A percentile compares a stretch with the other conserved stretches of the same genome.
Evolutionary conservation across 2,797 vertebrate genomes (phyloP).

Genomic region (Sebastes nivosus): DNA sequence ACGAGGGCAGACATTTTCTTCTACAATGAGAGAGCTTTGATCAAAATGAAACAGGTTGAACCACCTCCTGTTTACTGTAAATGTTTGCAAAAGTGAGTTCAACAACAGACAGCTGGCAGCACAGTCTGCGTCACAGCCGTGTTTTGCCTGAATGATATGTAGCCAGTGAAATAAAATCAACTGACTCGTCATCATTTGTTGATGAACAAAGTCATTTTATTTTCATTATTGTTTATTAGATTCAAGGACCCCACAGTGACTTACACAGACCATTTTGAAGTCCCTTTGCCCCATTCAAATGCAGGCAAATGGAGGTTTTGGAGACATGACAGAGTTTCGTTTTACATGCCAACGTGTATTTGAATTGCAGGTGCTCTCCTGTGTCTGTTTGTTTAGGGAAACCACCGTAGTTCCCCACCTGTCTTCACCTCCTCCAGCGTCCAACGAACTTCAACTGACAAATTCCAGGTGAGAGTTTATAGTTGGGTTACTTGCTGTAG

Average conservation of each 20-base stretch:
- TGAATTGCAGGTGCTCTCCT: constrained; percentile 72
- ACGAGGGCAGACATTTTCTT: constrained; percentile 54
- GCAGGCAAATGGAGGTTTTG: constrained; percentile 66
- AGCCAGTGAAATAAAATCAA: background rate
- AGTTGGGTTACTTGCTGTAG: background rate
- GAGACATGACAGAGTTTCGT: constrained; percentile 26
- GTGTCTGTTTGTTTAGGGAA: constrained; percentile 81
- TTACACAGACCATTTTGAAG: background rate
- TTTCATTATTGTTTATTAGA: background rate
- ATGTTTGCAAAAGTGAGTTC: constrained; percentile 28
- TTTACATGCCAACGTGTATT: constrained; percentile 45
- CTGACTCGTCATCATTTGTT: background rate
- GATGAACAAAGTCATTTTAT: background rate
- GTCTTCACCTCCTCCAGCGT: constrained; percentile 22
- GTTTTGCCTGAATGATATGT: background rate
- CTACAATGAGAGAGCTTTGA: background rate
- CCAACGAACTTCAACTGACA: constrained; percentile 66
- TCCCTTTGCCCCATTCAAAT: constrained; percentile 70
- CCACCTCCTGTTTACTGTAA: constrained; percentile 62
- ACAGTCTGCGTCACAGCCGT: background rate
- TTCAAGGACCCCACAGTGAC: background rate
- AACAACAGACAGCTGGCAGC: background rate
- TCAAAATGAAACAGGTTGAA: constrained; percentile 43
- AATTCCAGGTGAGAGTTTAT: constrained; percentile 64
- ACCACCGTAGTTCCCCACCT: constrained; percentile 72